Percentiles rank a stretch among this genome's conserved stretches.
Evolutionary conservation across 2,113 vertebrate genomes (phyloP).

Genomic region (Ammospiza nelsoni): DNA sequence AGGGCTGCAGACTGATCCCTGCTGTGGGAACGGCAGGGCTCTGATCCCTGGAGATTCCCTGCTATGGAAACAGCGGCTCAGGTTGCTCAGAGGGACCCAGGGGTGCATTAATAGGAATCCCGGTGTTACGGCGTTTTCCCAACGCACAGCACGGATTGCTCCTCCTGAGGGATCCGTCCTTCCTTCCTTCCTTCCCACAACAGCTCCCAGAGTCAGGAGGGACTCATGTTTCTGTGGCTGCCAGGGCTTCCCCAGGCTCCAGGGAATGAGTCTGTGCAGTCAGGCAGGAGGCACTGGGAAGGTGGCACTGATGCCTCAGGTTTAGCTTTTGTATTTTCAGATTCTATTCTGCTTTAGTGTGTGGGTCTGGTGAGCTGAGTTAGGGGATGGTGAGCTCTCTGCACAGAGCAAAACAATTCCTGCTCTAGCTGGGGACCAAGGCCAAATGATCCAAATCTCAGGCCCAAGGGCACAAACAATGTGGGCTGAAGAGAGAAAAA

Average conservation of each 20-base stretch:
- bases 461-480: neutral
- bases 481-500: neutral
- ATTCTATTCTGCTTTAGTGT: no score
- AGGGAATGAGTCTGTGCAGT: accelerated
- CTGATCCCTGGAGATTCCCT: neutral
- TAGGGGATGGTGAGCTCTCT: neutral
- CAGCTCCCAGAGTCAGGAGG: neutral
- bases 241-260: neutral
- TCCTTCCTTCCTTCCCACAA: no score
- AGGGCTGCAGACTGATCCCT: neutral
- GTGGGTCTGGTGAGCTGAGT: neutral
- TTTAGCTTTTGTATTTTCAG: neutral
- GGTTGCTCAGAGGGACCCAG: neutral
- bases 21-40: neutral
- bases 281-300: neutral
- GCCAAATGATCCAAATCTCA: neutral
- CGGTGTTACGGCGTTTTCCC: neutral
- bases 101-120: neutral
- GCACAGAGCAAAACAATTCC: neutral
- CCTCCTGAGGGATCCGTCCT: neutral
- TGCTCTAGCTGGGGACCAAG: neutral
- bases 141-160: neutral
- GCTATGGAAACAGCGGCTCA: neutral
- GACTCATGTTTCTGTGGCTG: neutral
- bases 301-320: neutral